Evolutionary conservation across 2,888 invertebrate species (phyloP).

Genomic region (Clistopyga incitator): DNA sequence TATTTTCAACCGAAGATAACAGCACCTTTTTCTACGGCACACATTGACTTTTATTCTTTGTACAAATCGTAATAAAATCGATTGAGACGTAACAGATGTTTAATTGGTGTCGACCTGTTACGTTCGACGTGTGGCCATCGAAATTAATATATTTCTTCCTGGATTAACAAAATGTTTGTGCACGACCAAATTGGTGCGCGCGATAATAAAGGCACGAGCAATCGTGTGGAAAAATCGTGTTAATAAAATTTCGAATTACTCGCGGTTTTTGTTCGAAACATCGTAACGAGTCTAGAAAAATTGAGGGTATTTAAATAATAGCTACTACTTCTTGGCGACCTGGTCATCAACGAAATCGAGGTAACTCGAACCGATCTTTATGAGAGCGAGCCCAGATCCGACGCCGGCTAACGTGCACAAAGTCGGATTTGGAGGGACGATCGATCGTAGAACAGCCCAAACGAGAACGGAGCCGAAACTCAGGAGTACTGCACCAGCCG

Average conservation of each 20-base stretch:
- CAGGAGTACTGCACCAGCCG: conserved; percentile 91
- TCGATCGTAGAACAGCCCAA: conserved; percentile 94
- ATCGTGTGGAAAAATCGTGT: conserved; percentile 34
- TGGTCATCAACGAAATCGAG: conserved; percentile 88
- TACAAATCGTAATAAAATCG: conserved; percentile 41
- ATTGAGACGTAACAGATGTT: conserved; percentile 39
- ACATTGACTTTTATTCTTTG: conserved; percentile 34
- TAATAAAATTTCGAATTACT: conserved; percentile 35
- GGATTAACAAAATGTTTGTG: background rate
- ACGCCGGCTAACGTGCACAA: conserved; percentile 89
- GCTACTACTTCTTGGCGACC: conserved; percentile 85
- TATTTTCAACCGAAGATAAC: conserved; percentile 34
- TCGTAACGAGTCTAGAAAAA: conserved; percentile 50
- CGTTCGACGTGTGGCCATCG: background rate
- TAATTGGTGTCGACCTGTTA: conserved; percentile 15
- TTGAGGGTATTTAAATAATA: background rate
- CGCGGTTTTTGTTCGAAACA: conserved; percentile 20
- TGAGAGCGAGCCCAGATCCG: conserved; percentile 88
- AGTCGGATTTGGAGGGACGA: conserved; percentile 89
- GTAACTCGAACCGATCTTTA: conserved; percentile 88
- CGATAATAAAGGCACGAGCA: conserved; percentile 42
- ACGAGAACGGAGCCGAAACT: conserved; percentile 95
- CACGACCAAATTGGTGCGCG: background rate
- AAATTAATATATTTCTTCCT: conserved; percentile 3
- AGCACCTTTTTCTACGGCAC: conserved; percentile 30